phyloP scores from a whole-genome alignment of 1,140 invertebrate species.

The Lasioglossum baleicum region DNA sequence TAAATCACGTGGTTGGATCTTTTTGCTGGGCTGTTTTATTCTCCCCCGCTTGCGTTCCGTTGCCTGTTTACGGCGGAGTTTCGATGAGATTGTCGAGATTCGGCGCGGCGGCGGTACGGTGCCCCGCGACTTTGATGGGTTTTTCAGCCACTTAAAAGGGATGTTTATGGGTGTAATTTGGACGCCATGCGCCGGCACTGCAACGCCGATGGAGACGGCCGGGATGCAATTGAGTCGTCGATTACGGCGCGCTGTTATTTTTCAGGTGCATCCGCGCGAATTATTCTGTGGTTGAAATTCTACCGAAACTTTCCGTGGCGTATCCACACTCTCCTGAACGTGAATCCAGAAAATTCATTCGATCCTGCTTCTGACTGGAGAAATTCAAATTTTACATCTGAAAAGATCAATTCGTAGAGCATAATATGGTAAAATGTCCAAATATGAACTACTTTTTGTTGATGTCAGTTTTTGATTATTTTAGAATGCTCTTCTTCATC shows the following conservation, averaged over 20 bases:
- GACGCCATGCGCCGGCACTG: neutral
- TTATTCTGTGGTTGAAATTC: neutral
- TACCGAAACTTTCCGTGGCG: too few species aligned
- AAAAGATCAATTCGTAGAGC: too few species aligned
- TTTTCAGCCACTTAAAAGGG: constrained; percentile 8
- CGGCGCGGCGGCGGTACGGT: neutral
- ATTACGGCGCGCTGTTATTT: constrained; percentile 11
- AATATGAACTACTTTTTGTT: too few species aligned
- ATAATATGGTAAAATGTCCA: too few species aligned
- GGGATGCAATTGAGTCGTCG: constrained; percentile 11
- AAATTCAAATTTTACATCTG: too few species aligned
- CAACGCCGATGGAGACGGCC: neutral
- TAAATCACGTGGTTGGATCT: neutral
- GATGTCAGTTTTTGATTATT: too few species aligned
- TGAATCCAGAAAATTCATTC: too few species aligned
- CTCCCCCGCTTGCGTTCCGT: neutral
- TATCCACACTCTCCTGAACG: too few species aligned
- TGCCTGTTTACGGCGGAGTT: neutral
- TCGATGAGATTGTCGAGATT: constrained; percentile 14
- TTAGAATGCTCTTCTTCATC: too few species aligned
- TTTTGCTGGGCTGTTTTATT: neutral
- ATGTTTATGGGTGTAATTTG: constrained; percentile 23
- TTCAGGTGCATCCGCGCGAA: neutral
- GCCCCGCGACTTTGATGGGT: constrained; percentile 13
- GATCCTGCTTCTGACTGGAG: too few species aligned